Base-by-base conservation (phyloP, 2,888 invertebrate genomes). In the Platycheirus rosarum region DNA sequence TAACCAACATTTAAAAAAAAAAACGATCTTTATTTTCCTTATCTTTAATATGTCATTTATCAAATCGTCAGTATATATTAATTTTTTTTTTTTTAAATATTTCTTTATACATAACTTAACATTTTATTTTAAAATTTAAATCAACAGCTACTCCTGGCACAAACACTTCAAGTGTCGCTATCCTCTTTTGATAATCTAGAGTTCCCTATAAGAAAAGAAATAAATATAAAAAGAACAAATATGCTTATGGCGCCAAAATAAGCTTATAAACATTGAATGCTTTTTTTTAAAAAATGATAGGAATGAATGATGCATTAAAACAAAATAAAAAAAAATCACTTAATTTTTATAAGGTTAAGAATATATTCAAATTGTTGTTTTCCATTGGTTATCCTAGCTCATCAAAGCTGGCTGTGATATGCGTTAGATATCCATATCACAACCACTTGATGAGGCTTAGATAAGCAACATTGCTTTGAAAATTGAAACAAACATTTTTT, bases 401-500 rank as follows among this genome's bases (percentile, higher is more conserved):
- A 95, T 97, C 97, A 97, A 97, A 96, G 97, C 97, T 97, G 97
- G 97, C 97, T 97, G 97, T 97, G 97, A 97, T 97, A 97, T 96
- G 97, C 92, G 91, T 89, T 89, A 87, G 88, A 86, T 90, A 91
- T 89, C 90, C 90, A 95, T 94, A 93, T 94, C 97, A 96, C 96
- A 95, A 92, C 95, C 96, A 95, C 94, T 95, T 94, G 95, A 96
- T 93, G 94, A 94, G 93, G 88, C 89, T 89, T 89, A 89, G 89
- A 89, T 89, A 89, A 90, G 89, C 90, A 89, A 90, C 89, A 89
- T 89, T 86, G 87, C 76, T 85, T 79, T 51, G n/a, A n/a, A n/a
- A n/a, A n/a, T n/a, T n/a, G n/a, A 51, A 46, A 37, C 2, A 35
- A 32, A 14, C 9, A 29, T 37, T n/a, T 6, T 26, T 7, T 26